These are phyloP conservation scores for Drosophila differens DNA, from an alignment of 2,888 invertebrate genomes.

Conservation along the genomic window DNA sequence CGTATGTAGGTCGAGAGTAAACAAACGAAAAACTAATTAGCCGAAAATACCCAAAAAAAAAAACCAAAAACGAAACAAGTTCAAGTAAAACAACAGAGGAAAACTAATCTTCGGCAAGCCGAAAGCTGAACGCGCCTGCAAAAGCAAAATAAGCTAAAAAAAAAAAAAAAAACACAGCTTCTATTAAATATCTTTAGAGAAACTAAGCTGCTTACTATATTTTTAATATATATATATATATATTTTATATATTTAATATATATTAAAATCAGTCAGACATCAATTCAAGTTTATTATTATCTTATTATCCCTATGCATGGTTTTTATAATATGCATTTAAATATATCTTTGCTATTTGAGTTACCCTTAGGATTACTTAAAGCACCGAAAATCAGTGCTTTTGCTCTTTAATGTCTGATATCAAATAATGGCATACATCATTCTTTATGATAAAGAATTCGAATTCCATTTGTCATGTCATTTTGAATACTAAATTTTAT, in stretches of 20 bases:
- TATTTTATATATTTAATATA: not conserved
- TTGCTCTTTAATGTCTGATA: not conserved
- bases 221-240: not conserved
- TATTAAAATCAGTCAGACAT: not conserved
- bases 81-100: slow-evolving; percentile 31
- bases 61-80: not conserved
- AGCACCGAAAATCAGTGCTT: not conserved
- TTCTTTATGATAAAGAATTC: not conserved
- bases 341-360: not conserved
- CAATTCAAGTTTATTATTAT: not conserved
- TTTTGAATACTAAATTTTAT: not conserved
- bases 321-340: not conserved
- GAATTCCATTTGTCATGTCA: not conserved
- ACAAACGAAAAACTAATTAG: slow-evolving; percentile 72
- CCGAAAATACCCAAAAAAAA: slow-evolving; percentile 47
- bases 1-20: slow-evolving; percentile 43
- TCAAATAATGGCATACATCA: not conserved
- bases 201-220: not conserved
- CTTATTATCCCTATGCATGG: not conserved
- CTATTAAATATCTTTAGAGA: not conserved
- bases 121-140: slow-evolving; percentile 42
- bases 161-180: not conserved
- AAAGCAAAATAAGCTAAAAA: slow-evolving; percentile 11
- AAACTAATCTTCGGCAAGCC: slow-evolving; percentile 33
- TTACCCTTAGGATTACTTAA: not conserved